A percentile compares a stretch with the other conserved stretches of the same genome.
These are phyloP conservation scores for Nomada ferruginata DNA, from an alignment of 2,888 invertebrate species.

Conservation along the genomic window DNA sequence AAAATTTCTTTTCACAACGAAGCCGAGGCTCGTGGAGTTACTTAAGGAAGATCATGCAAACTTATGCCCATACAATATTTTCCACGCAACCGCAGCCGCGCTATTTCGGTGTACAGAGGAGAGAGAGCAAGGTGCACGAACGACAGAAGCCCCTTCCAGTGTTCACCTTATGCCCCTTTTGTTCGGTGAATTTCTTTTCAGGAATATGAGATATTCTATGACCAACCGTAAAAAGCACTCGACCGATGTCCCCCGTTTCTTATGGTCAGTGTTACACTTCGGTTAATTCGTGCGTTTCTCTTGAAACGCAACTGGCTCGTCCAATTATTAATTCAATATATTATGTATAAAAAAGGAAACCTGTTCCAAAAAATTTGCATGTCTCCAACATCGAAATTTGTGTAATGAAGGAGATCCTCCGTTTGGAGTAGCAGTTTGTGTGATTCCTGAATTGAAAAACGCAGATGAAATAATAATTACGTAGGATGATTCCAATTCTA, in stretches of 20 bases:
- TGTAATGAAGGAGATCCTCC: no score
- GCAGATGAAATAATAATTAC: no score
- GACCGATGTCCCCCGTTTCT: conserved; percentile 15
- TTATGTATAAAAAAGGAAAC: no score
- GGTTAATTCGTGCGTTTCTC: conserved; percentile 40
- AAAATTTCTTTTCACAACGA: not conserved
- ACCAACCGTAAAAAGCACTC: conserved; percentile 38
- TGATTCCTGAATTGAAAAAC: no score
- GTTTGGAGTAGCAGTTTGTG: no score
- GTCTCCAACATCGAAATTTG: no score
- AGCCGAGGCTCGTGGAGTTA: not conserved
- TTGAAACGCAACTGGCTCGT: not conserved
- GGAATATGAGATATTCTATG: conserved; percentile 76
- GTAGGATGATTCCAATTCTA: no score
- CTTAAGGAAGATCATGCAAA: conserved; percentile 3
- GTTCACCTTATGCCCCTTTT: conserved; percentile 63
- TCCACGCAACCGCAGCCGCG: conserved; percentile 11
- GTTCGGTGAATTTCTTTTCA: conserved; percentile 79
- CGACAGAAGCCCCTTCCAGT: conserved; percentile 41
- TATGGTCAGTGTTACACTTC: conserved; percentile 45
- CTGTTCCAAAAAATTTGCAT: no score
- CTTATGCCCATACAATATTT: conserved; percentile 20
- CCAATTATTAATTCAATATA: conserved; percentile 22
- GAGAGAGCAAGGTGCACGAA: conserved; percentile 71
- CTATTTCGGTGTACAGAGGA: conserved; percentile 29